Evolutionary conservation across 2,888 invertebrate genomes (phyloP), one percentile per base, ranked within the genome.

Genomic region (Lochmaea capreae): DNA sequence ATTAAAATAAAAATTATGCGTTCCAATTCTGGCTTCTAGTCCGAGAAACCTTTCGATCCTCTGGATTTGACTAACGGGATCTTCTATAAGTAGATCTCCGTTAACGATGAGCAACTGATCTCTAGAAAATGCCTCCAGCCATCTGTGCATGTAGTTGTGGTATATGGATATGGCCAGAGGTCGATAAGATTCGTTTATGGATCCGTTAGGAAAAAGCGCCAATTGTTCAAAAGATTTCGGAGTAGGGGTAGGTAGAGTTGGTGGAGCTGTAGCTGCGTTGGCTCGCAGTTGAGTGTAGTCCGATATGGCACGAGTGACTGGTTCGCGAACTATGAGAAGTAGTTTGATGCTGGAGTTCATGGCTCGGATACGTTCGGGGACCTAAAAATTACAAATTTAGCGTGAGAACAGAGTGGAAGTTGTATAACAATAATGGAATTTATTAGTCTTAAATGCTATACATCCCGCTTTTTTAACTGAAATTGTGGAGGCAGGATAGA

Each of bases 1-100:
- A 89, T 99, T 98, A 89, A 97, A 99, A 88, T 97, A 97, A 88
- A 99, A 96, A 88, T 97, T 96, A 86, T 95, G 94, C 82, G 93
- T 91, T 70, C 93, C 93, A 79, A 96, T 93, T 66, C 90, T 88
- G 77, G 90, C 89, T 73, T 90, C 89, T 77, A 96, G 87, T 77
- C 94, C 94, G 57, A 98, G 91, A 86, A 98, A 98, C 75, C 91
- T 90, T 87, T 98, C 97, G 81, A 97, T 95, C 81, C 93, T 92
- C 81, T 94, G 92, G 66, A 98, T 88, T 87, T 97, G 96, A 0
- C 94, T 93, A 67, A 96, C 93, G 0, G 97, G 97, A 85, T 97
- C 95, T 83, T 94, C 94, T 82, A 97, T 95, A 76, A 98, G 91
- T 79, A 93, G 91, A 87, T 98, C 97, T 3, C 98, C 98, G 86